Base-by-base conservation (phyloP, 2,797 vertebrate genomes). In the Pempheris klunzingeri region DNA sequence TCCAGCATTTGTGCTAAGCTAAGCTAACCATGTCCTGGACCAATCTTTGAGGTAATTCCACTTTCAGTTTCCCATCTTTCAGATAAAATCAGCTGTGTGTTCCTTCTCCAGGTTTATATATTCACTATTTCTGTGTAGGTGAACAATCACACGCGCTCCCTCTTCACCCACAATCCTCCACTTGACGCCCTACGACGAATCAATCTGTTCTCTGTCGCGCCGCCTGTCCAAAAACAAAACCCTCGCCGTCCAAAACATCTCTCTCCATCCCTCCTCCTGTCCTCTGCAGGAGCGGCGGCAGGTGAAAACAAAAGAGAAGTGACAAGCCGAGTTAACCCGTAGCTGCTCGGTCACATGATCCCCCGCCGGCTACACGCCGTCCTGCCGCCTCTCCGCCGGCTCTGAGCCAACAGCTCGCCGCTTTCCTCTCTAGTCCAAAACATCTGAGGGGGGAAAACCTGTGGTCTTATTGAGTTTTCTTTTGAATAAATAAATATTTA, bases 401-500 rank as follows among this genome's bases (percentile, higher is more conserved):
- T 15, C 36, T 22, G 15, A 50, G 50, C 47, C 34, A 30, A 17
- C 67, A 26, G 64, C 53, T 46, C 62, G 4, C 4, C 5, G 68
- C 67, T 84, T 82, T 60, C 70, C 43, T 80, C 68, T 77, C 70
- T 22, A 44, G 59, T 65, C 82, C 52, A 46, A 76, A 81, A 46
- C 2, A 26, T 75, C 65, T 41, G 30, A 15, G 74, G 71, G 64
- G 72, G 43, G 52, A 69, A 65, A 54, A 78, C 60, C 84, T 73
- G 83, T 22, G 76, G 78, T 73, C 88, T 91, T 91, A 93, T 94
- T 92, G 92, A 92, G 90, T 92, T 93, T 94, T 90, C 91, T 86
- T 81, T 81, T 88, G 93, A 94, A 94, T 93, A 91, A 93, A 94
- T 93, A 90, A 92, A 93, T 92, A 91, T 92, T 77, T 87, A 88